Evolutionary conservation across 2,113 vertebrate species (phyloP).

Genomic region (Noctilio leporinus): DNA sequence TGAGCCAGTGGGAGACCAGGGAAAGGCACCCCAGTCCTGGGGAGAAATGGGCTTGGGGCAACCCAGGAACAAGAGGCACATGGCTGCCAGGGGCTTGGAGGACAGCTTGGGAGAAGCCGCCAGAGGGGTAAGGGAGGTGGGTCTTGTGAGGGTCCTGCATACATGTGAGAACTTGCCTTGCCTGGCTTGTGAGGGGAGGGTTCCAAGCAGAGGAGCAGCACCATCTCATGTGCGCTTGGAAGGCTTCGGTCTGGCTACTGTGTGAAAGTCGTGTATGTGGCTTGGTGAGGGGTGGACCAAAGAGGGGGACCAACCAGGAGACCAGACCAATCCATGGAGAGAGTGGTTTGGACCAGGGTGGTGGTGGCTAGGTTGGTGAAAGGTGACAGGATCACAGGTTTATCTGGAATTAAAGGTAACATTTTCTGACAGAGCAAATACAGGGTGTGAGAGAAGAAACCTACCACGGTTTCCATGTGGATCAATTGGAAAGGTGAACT

Average conservation of each 20-base stretch:
- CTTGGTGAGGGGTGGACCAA: background rate
- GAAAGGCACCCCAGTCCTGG: background rate
- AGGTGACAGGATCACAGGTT: background rate
- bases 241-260: background rate
- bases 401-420: background rate
- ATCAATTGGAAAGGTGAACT: background rate
- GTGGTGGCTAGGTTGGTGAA: background rate
- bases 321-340: background rate
- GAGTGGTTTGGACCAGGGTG: background rate
- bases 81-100: rapidly evolving
- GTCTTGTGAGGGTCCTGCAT: background rate
- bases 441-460: background rate
- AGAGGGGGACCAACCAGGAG: background rate
- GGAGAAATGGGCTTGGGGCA: background rate
- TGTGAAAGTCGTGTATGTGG: background rate
- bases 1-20: background rate
- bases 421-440: background rate
- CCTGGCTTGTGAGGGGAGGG: too few relatives aligned
- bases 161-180: background rate
- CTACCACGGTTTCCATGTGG: too few relatives aligned
- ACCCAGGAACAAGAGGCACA: background rate
- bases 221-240: too few relatives aligned
- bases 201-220: background rate
- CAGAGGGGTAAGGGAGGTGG: too few relatives aligned
- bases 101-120: background rate